These are phyloP conservation scores for Malacosoma neustria DNA, from an alignment of 2,888 invertebrate genomes.

Conservation along the genomic window DNA sequence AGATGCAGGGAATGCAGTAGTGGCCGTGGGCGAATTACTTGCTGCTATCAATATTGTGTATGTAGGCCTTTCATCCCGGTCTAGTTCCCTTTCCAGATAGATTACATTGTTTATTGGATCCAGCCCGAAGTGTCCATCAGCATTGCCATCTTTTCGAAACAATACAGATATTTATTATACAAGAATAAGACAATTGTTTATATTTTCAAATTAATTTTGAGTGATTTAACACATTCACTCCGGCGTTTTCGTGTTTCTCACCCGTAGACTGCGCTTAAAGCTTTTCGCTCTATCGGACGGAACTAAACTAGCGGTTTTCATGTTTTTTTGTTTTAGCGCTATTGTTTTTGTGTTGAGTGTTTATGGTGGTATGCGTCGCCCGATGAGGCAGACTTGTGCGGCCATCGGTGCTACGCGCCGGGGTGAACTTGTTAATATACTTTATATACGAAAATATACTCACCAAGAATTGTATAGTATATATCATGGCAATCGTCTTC, in stretches of 20 bases:
- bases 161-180: not conserved
- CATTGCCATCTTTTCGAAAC: conserved; percentile 37
- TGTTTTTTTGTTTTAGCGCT: too few species aligned
- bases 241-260: too few species aligned
- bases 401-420: too few species aligned
- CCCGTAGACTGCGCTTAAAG: too few species aligned
- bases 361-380: too few species aligned
- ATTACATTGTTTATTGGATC: conserved; percentile 43
- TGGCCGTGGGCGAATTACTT: conserved; percentile 43
- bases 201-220: not conserved
- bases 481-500: conserved; percentile 43
- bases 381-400: too few species aligned
- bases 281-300: too few species aligned
- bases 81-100: conserved; percentile 40
- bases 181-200: not conserved
- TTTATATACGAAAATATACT: conserved; percentile 8
- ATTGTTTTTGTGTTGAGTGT: too few species aligned
- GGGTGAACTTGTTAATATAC: too few species aligned
- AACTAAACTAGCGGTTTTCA: too few species aligned
- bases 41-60: conserved; percentile 65
- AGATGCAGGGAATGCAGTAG: conserved; percentile 25
- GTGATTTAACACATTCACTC: too few species aligned
- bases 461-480: conserved; percentile 65
- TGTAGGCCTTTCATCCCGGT: conserved; percentile 45
- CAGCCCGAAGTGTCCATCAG: conserved; percentile 39